These are phyloP conservation scores for Drosophila pseudotalamancana DNA, from an alignment of 2,888 invertebrate species.

Conservation along the genomic window DNA sequence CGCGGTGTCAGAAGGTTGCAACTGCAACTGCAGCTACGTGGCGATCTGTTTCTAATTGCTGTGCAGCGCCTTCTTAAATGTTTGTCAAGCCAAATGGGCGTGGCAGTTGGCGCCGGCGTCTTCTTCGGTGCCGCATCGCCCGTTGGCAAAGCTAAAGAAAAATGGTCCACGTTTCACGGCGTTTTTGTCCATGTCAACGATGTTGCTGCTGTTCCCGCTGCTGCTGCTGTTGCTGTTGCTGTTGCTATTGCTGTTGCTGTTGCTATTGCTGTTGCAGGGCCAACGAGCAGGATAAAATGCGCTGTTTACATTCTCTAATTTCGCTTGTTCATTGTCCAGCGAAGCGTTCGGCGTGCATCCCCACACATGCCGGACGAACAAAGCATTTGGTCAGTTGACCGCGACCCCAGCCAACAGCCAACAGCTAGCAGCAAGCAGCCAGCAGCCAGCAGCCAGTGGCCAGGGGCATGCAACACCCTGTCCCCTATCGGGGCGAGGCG, in stretches of 20 bases:
- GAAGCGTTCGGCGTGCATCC: conserved; percentile 74
- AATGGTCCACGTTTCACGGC: conserved; percentile 67
- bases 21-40: conserved; percentile 12
- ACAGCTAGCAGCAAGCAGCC: neutral
- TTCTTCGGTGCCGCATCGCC: conserved; percentile 28
- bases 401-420: conserved; percentile 38
- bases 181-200: conserved; percentile 38
- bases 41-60: conserved; percentile 46
- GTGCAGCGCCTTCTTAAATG: conserved; percentile 57
- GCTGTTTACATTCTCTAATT: conserved; percentile 80
- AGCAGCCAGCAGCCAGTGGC: neutral
- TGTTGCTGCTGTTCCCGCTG: conserved; percentile 11
- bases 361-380: conserved; percentile 39
- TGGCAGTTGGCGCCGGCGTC: conserved; percentile 45
- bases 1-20: conserved; percentile 53
- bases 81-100: conserved; percentile 69
- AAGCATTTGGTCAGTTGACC: conserved; percentile 71
- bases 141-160: conserved; percentile 51
- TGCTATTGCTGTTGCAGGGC: conserved; percentile 33
- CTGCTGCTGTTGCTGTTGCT: conserved; percentile 13
- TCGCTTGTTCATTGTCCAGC: conserved; percentile 80
- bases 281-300: conserved; percentile 78
- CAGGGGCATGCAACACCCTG: neutral
- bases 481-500: conserved; percentile 42
- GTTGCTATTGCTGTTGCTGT: conserved; percentile 15